Conservation (phyloP, 2,888 invertebrate species). For the Xestobium rufovillosum region DNA sequence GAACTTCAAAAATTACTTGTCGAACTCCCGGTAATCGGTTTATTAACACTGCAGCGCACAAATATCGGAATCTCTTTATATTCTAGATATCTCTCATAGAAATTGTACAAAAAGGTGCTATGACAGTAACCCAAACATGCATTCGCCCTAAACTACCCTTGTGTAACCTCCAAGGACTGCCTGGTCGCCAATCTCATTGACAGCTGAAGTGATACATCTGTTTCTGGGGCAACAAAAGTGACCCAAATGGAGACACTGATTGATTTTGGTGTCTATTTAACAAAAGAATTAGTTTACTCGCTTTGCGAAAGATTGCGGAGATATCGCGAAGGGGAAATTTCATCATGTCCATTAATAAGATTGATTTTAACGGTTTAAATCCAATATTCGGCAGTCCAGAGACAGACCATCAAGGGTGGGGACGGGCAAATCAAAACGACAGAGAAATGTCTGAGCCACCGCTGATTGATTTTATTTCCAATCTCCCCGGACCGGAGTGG, state of each 20-base stretch:
- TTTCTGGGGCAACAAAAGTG: constrained; percentile 35
- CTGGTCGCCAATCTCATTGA: constrained; percentile 33
- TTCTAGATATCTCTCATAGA: constrained; percentile 30
- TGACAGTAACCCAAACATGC: constrained; percentile 5
- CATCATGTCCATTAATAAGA: no score
- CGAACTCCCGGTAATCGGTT: no score
- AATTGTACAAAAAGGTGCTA: constrained; percentile 24
- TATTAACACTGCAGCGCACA: constrained; percentile 35
- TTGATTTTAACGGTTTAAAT: no score
- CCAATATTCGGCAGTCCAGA: no score
- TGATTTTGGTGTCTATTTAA: constrained; percentile 31
- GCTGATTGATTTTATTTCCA: no score
- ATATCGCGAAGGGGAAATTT: no score
- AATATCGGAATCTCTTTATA: constrained; percentile 34
- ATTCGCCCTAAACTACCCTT: neutral
- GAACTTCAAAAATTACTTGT: no score
- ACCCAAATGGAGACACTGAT: constrained; percentile 36
- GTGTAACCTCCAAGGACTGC: constrained; percentile 10
- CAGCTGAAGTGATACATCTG: constrained; percentile 41
- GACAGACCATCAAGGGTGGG: no score
- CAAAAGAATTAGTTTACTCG: constrained; percentile 20
- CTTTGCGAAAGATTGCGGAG: constrained; percentile 21
- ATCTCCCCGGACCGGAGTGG: no score
- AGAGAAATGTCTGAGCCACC: no score
- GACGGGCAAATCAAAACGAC: no score